Evolutionary conservation across 2,113 vertebrate genomes (phyloP).

Genomic region (Ancistrus triradiatus): DNA sequence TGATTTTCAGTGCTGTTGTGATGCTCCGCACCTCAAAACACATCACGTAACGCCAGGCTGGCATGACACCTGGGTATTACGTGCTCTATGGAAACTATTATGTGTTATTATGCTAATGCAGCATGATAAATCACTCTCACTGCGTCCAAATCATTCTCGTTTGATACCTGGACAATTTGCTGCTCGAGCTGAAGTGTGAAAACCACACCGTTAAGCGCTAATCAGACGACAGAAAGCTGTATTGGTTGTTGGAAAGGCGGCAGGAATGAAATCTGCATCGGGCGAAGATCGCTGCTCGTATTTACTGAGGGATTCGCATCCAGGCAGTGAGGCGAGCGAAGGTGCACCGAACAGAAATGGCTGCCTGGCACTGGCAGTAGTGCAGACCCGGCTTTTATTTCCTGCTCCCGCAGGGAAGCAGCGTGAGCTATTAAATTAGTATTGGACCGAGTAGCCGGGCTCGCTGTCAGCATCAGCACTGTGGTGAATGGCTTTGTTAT

Average conservation of each 20-base stretch:
- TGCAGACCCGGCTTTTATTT: slow-evolving; percentile 45
- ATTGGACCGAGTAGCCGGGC: slow-evolving; percentile 43
- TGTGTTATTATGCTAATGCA: slow-evolving; percentile 47
- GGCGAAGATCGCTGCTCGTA: slow-evolving; percentile 44
- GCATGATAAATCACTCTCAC: slow-evolving; percentile 24
- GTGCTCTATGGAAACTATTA: slow-evolving; percentile 27
- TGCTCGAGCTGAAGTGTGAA: slow-evolving; percentile 27
- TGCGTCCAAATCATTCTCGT: slow-evolving; percentile 35
- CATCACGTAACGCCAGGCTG: not conserved
- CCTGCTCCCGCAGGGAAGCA: slow-evolving; percentile 38
- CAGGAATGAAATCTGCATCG: slow-evolving; percentile 44
- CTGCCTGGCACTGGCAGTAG: slow-evolving; percentile 23
- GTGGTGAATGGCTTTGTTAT: slow-evolving; percentile 38
- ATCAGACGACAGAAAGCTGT: slow-evolving; percentile 40
- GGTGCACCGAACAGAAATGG: not conserved
- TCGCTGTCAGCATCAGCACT: slow-evolving; percentile 43
- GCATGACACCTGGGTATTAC: slow-evolving; percentile 25
- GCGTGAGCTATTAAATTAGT: slow-evolving; percentile 50
- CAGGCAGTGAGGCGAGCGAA: not conserved
- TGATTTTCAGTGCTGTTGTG: too few relatives aligned
- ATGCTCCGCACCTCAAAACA: too few relatives aligned
- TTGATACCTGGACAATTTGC: slow-evolving; percentile 31
- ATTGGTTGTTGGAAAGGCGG: slow-evolving; percentile 42
- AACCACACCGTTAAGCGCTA: slow-evolving; percentile 34
- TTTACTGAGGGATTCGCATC: slow-evolving; percentile 44